A percentile compares a stretch with the other conserved stretches of the same genome.
phyloP scores from a whole-genome alignment of 2,888 invertebrate species.

The Heliconius ismenius region DNA sequence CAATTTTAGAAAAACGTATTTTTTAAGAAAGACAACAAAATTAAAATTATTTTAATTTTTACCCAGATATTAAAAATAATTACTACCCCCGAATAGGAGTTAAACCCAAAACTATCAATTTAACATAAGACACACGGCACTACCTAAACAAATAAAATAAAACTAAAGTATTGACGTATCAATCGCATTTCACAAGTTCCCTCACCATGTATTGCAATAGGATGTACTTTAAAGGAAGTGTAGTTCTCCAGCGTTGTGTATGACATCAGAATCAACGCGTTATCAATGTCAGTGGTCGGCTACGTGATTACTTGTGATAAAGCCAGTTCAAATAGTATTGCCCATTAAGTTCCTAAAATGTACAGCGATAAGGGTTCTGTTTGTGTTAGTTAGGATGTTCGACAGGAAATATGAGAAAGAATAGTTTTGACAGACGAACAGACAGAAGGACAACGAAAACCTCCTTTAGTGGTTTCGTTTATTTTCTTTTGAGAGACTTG shows the following conservation, averaged over 20 bases:
- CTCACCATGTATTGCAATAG: conserved; percentile 1
- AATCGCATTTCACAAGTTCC: not conserved
- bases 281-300: conserved; percentile 34
- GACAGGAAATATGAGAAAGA: not conserved
- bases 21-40: not conserved
- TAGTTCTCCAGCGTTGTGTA: conserved; percentile 4
- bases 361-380: conserved; percentile 33
- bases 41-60: not conserved
- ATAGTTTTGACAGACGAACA: not conserved
- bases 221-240: conserved; percentile 19
- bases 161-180: not conserved
- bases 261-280: conserved; percentile 29
- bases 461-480: no score
- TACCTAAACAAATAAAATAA: not conserved
- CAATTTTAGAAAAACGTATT: no score
- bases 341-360: conserved; percentile 35
- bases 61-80: no score
- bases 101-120: no score
- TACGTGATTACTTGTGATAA: conserved; percentile 39
- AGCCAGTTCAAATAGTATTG: conserved; percentile 34
- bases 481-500: no score
- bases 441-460: not conserved
- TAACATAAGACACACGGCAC: no score
- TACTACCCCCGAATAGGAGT: no score
- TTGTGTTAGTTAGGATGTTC: not conserved